phyloP scores from a whole-genome alignment of 64 coral and sea anemone genomes.

The Acropora yongei region DNA sequence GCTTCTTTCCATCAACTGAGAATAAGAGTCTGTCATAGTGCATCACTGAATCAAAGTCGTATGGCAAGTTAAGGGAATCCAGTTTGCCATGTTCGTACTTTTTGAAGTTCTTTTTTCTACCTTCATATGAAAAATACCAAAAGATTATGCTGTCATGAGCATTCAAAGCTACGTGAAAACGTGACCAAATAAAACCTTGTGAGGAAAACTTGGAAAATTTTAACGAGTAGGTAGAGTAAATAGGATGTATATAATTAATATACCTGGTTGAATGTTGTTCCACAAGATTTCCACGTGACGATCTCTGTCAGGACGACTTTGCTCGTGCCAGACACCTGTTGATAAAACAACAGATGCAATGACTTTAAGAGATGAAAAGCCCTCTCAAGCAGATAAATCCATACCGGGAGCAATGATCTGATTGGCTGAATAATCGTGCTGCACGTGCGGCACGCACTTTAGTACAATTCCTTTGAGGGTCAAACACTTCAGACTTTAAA shows the following conservation, averaged over 20 bases:
- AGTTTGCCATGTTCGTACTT: constrained; percentile 85
- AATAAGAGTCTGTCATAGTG: constrained; percentile 86
- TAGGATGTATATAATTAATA: neutral
- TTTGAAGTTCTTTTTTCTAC: constrained; percentile 62
- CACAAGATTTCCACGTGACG: constrained; percentile 75
- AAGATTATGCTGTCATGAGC: neutral
- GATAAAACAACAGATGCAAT: neutral
- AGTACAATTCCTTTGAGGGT: too few relatives aligned
- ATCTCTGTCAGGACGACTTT: constrained; percentile 84
- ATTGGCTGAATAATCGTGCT: too few relatives aligned
- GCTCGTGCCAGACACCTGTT: constrained; percentile 86
- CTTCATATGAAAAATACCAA: constrained; percentile 23
- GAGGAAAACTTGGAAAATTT: neutral
- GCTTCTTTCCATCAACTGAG: constrained; percentile 46
- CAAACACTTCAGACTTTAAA: too few relatives aligned
- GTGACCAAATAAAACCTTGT: too few relatives aligned
- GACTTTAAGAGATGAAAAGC: too few relatives aligned
- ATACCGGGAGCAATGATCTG: too few relatives aligned
- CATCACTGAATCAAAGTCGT: constrained; percentile 84
- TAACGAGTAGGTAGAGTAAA: neutral
- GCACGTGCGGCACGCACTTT: too few relatives aligned
- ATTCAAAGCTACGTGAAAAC: constrained; percentile 2
- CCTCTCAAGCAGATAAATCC: too few relatives aligned
- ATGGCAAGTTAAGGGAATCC: constrained; percentile 54
- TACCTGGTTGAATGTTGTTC: constrained; percentile 76